Evolutionary conservation across 2,113 vertebrate species (phyloP), one percentile per base, ranked within the genome.

Genomic region (Lota lota): DNA sequence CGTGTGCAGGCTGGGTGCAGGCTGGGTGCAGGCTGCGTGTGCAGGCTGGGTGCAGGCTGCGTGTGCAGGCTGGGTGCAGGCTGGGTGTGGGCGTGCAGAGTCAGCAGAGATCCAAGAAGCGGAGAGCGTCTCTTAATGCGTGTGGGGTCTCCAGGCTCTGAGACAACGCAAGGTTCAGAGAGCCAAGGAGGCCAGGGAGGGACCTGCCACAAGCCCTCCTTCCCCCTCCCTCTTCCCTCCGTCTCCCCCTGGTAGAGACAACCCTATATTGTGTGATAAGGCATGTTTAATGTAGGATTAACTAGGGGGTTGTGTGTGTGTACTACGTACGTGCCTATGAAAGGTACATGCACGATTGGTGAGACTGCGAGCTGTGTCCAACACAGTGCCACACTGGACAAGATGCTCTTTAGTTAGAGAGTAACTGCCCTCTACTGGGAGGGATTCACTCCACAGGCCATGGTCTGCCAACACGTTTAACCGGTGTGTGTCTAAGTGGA

Each of bases 71-170:
- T 82, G 50, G 67, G 64, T 69, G 28, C 28, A 33, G 64, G 70
- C 68, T 76, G 81, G 74, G 78, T 78, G 77, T 79, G 78, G 69
- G 68, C 74, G 74, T 76, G 79, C 70, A 73, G 82, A 78, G 71
- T 74, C 67, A 63, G 40, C 69, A 83, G 76, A 3, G 19, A 59
- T 76, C 74, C 69, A 67, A 79, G 69, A 14, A 14, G 1, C 51
- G 5, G n/a, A 56, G 17, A 56, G 80, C 89, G 82, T 89, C 85
- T 79, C 75, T 66, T 69, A 14, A 81, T 84, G 78, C 74, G 69
- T 84, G 81, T 19, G 50, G 24, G 64, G 22, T 53, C 60, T 33
- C 67, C 67, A 62, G 67, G 40, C 60, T 53, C 36, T 22, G 81
- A 75, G 83, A 76, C 83, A 70, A 69, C 61, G 11, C 67, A 20